Percentiles rank a stretch among this genome's conserved stretches.
These are phyloP conservation scores for Aphelenchoides avenae DNA, from an alignment of 1,140 invertebrate species.

Conservation along the genomic window DNA sequence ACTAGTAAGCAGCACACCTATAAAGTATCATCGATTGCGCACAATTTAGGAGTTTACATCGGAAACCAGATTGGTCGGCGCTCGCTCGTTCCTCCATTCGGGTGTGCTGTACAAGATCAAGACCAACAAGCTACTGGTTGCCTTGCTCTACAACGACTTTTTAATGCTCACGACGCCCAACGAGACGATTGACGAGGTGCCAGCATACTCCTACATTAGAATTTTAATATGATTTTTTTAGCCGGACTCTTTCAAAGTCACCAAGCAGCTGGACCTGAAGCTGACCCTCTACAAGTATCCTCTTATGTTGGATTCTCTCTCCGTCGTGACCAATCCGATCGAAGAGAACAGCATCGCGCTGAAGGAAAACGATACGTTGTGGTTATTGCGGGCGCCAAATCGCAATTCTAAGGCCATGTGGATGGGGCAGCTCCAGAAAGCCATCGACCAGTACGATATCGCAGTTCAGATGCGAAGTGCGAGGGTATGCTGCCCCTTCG, in stretches of 20 bases:
- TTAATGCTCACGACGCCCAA: slow-evolving; percentile 39
- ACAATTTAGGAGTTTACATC: slow-evolving; percentile 33
- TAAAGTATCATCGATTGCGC: slow-evolving; percentile 6
- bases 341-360: slow-evolving; percentile 23
- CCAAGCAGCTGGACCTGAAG: slow-evolving; percentile 23
- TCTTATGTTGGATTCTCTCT: slow-evolving; percentile 29
- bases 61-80: slow-evolving; percentile 22
- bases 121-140: slow-evolving; percentile 30
- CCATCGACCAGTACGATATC: slow-evolving; percentile 33
- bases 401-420: slow-evolving; percentile 24
- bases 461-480: slow-evolving; percentile 22
- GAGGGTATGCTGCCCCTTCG: slow-evolving; percentile 1
- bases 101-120: slow-evolving; percentile 42
- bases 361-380: slow-evolving; percentile 13
- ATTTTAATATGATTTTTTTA: slow-evolving; percentile 20
- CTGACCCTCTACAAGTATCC: slow-evolving; percentile 42
- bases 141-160: slow-evolving; percentile 44
- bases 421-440: slow-evolving; percentile 35
- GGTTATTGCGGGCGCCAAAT: slow-evolving; percentile 18
- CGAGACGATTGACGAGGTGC: slow-evolving; percentile 26
- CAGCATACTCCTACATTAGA: background rate
- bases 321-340: slow-evolving; percentile 8
- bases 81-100: slow-evolving; percentile 36
- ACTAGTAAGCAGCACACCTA: slow-evolving; percentile 18
- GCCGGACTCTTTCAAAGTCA: slow-evolving; percentile 39